These are phyloP conservation scores for Borostomias antarcticus DNA, from an alignment of 2,797 vertebrate genomes.

Conservation along the genomic window DNA sequence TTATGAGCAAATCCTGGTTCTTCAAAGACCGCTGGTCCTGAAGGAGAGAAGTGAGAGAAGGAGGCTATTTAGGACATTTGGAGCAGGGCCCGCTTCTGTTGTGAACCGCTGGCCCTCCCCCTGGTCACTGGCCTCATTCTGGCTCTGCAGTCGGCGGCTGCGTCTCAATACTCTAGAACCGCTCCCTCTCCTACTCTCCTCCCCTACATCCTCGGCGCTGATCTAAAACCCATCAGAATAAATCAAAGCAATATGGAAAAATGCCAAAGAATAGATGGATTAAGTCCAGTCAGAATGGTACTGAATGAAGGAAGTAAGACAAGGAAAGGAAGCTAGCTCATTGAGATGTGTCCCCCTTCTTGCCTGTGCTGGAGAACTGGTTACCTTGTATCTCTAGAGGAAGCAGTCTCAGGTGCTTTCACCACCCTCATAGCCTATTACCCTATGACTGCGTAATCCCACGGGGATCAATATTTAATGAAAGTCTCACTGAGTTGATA, in stretches of 20 bases:
- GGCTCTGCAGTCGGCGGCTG: slow-evolving; percentile 40
- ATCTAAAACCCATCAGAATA: slow-evolving; percentile 1
- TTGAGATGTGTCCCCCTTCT: neutral
- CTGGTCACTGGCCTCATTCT: slow-evolving; percentile 74
- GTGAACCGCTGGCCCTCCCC: slow-evolving; percentile 57
- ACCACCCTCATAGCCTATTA: too few relatives aligned
- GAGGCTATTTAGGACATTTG: slow-evolving; percentile 44
- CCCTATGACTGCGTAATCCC: neutral
- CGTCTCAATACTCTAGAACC: slow-evolving; percentile 46
- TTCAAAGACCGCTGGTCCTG: neutral
- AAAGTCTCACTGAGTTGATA: neutral
- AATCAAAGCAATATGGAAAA: neutral
- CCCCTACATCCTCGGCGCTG: neutral
- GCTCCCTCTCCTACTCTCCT: too few relatives aligned
- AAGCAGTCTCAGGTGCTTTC: neutral
- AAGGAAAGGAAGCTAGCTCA: neutral
- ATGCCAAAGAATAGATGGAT: too few relatives aligned
- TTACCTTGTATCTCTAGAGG: too few relatives aligned
- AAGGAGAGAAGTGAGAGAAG: neutral
- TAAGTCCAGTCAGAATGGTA: too few relatives aligned
- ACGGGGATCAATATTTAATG: neutral
- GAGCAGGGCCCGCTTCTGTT: slow-evolving; percentile 30
- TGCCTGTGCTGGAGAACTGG: neutral
- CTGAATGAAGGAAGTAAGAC: neutral
- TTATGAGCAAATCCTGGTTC: neutral